These are phyloP conservation scores for Stichodactyla helianthus DNA, from an alignment of 64 coral and sea anemone genomes.

Conservation along the genomic window DNA sequence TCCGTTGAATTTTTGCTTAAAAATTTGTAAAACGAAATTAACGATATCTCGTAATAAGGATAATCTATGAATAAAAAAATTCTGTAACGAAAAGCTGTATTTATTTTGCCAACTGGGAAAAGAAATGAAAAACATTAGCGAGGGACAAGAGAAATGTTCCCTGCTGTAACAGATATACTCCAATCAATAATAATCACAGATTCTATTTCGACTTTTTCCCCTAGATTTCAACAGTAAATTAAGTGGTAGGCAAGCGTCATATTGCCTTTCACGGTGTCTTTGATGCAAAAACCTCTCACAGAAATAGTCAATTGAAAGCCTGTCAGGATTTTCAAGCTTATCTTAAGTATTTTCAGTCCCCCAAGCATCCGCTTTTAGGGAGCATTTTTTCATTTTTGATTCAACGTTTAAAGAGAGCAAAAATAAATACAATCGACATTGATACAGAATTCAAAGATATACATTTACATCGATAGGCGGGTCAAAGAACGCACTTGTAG, in stretches of 20 bases:
- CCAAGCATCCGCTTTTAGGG: not conserved
- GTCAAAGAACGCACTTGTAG: no score
- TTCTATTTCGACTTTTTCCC: not conserved
- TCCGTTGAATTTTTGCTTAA: no score
- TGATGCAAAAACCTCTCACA: not conserved
- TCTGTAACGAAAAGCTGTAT: no score
- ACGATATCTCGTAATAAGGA: no score
- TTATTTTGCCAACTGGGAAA: no score
- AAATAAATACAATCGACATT: not conserved
- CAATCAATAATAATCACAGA: no score
- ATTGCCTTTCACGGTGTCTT: not conserved
- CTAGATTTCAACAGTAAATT: not conserved
- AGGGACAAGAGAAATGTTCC: no score
- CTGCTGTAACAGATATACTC: no score
- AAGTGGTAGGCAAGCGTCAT: not conserved
- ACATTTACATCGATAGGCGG: no score
- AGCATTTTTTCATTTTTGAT: not conserved
- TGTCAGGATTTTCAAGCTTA: slow-evolving; percentile 4
- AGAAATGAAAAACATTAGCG: no score
- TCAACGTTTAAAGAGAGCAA: not conserved
- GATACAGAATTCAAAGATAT: not conserved
- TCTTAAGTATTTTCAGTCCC: slow-evolving; percentile 10
- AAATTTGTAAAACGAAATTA: no score
- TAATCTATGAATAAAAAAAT: no score
- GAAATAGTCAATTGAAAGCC: not conserved